These are phyloP conservation scores for Paramuricea clavata DNA, from an alignment of 92 coral and sea anemone genomes.

Conservation along the genomic window DNA sequence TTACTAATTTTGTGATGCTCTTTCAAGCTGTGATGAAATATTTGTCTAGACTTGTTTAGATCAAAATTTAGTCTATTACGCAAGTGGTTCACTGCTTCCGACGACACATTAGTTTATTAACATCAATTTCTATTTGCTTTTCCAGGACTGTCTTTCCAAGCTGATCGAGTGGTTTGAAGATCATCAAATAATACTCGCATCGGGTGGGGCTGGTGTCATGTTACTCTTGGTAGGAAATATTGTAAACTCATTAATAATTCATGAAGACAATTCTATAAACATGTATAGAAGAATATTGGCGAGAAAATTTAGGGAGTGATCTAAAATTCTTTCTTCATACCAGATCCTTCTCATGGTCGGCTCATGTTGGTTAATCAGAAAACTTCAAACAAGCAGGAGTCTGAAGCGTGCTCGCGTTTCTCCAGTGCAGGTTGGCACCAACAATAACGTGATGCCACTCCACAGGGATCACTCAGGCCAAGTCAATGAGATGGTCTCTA, in stretches of 20 bases:
- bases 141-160: conserved; percentile 78
- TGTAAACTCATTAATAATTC: background rate
- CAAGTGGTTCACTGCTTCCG: too few species aligned
- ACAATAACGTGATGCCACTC: background rate
- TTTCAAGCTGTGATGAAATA: too few species aligned
- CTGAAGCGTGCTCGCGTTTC: background rate
- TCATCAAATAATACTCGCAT: conserved; percentile 73
- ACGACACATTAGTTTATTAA: too few species aligned
- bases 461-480: background rate
- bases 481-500: background rate
- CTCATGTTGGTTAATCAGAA: conserved; percentile 20
- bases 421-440: background rate
- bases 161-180: conserved; percentile 78
- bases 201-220: conserved; percentile 51
- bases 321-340: background rate
- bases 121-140: background rate
- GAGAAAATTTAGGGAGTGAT: background rate
- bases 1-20: too few species aligned
- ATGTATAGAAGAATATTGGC: background rate
- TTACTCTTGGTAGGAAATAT: conserved; percentile 19
- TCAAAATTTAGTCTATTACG: too few species aligned
- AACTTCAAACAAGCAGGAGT: background rate
- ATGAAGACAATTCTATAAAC: background rate
- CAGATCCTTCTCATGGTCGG: conserved; percentile 29
- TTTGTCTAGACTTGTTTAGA: too few species aligned